Percentiles rank a stretch among this genome's conserved stretches.
Evolutionary conservation across 2,113 vertebrate genomes (phyloP).

Genomic region (Rhadina sibilatrix): DNA sequence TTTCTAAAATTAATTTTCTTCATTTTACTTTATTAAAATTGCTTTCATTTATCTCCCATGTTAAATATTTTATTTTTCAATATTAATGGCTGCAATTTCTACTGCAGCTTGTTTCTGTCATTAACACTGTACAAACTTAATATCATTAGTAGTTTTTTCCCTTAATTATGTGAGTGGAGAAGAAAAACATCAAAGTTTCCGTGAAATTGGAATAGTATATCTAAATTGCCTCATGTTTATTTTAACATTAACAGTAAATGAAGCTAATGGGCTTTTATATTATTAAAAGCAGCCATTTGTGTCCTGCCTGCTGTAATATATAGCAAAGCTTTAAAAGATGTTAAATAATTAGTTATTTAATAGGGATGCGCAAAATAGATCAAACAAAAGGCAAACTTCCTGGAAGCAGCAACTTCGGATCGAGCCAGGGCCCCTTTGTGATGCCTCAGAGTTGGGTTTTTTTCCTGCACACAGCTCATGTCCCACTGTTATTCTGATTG

Average conservation of each 20-base stretch:
- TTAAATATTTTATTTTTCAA: conserved; percentile 86
- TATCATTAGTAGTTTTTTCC: conserved; percentile 87
- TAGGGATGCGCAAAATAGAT: conserved; percentile 75
- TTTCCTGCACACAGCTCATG: neutral
- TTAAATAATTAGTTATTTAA: conserved; percentile 88
- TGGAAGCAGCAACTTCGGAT: neutral
- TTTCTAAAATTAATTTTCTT: conserved; percentile 83
- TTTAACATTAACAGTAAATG: conserved; percentile 90
- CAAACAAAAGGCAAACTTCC: conserved; percentile 68
- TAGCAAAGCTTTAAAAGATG: conserved; percentile 81
- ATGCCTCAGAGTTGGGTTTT: neutral
- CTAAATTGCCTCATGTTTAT: conserved; percentile 88
- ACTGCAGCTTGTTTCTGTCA: conserved; percentile 81
- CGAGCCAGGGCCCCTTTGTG: neutral
- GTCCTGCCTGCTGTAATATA: conserved; percentile 80
- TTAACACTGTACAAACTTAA: conserved; percentile 88
- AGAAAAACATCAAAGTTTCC: conserved; percentile 88
- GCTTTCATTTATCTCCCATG: conserved; percentile 79
- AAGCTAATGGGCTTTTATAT: conserved; percentile 87
- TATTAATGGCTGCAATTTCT: conserved; percentile 86
- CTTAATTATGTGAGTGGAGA: conserved; percentile 87
- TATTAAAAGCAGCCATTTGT: conserved; percentile 86
- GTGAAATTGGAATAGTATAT: conserved; percentile 87
- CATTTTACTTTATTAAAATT: conserved; percentile 86
- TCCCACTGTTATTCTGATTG: conserved; percentile 61